Conservation (phyloP, 1,140 invertebrate genomes). For the Aphaenogaster rudis region DNA sequence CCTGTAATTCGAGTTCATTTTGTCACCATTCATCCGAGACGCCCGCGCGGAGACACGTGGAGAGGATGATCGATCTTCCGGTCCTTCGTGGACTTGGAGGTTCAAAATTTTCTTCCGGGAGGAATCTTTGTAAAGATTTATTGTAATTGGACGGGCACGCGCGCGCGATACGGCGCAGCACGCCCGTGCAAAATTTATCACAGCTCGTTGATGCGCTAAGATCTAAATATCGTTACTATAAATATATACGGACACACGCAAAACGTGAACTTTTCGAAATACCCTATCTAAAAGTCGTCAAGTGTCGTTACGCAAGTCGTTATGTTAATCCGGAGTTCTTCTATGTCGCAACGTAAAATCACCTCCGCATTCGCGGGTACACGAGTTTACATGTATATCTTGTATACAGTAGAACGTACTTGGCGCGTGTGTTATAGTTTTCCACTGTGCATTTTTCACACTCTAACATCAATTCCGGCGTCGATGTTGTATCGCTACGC, state of each 20-base stretch:
- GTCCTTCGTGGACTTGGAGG: not conserved
- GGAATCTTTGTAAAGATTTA: conserved; percentile 27
- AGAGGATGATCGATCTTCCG: not conserved
- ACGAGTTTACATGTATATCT: conserved; percentile 48
- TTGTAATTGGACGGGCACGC: conserved; percentile 8
- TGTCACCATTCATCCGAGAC: not conserved
- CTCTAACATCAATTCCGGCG: conserved; percentile 3
- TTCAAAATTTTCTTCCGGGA: conserved; percentile 2
- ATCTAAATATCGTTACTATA: conserved; percentile 42
- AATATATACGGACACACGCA: conserved; percentile 37
- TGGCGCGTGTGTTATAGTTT: conserved; percentile 52
- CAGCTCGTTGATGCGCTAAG: conserved; percentile 42
- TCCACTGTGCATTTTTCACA: conserved; percentile 34
- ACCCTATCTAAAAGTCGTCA: conserved; percentile 18
- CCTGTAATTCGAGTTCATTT: conserved; percentile 7
- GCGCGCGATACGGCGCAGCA: not conserved
- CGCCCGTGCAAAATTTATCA: conserved; percentile 42
- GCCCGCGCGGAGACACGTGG: not conserved
- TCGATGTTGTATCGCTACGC: conserved; percentile 34
- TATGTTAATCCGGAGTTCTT: conserved; percentile 39
- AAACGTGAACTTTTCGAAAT: conserved; percentile 30
- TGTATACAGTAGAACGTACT: conserved; percentile 50
- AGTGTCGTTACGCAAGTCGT: conserved; percentile 30
- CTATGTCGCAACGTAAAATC: conserved; percentile 25
- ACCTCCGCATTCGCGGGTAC: conserved; percentile 4